Evolutionary conservation across 2,888 invertebrate genomes (phyloP), one percentile per base, ranked within the genome.

Genomic region (Melinaea menophilus): DNA sequence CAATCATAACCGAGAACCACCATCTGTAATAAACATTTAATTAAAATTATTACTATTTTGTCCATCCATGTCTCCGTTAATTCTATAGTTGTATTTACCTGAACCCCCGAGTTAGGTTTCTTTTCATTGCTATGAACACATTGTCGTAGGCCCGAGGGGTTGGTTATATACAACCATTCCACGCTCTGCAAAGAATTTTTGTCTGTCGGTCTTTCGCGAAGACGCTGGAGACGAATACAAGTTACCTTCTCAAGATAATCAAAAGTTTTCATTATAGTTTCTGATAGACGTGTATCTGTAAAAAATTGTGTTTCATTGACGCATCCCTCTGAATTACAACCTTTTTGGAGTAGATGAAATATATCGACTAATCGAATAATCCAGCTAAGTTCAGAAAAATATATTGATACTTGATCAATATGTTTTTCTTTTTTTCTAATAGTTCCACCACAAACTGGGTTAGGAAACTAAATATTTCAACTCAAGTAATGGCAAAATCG

Each of bases 61-160:
- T 9, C 22, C 46, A 46, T 33, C 37, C 59, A 12, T 54, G 13
- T 55, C 5, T 11, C 22, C 9, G 33, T 13, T 31, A 51, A 7
- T 22, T 51, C n/a, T 41, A 12, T 37, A 34, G 3, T 9, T 57
- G 12, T 22, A 2, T 37, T 59, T 58, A 88, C 90, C 83, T 88
- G 87, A 11, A 89, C 88, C 0, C 90, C 90, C 59, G 75, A 74
- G 46, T 85, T 80, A 0, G 69, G 71, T 57, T 79, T 80, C 9
- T 72, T 74, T 56, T 87, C 88, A 62, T 90, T 90, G 69, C 84
- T 90, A 55, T 90, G 90, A 0, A 90, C 90, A 61, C 90, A 90
- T 64, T 88, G 88, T 4, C 79, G 73, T 47, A 90, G 79, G 0
- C 90, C 87, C 0, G 80, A 72, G 0, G 90, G 90, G 59, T 90